phyloP scores from a whole-genome alignment of 2,888 invertebrate genomes.

The Caenorhabditis auriculariae region DNA sequence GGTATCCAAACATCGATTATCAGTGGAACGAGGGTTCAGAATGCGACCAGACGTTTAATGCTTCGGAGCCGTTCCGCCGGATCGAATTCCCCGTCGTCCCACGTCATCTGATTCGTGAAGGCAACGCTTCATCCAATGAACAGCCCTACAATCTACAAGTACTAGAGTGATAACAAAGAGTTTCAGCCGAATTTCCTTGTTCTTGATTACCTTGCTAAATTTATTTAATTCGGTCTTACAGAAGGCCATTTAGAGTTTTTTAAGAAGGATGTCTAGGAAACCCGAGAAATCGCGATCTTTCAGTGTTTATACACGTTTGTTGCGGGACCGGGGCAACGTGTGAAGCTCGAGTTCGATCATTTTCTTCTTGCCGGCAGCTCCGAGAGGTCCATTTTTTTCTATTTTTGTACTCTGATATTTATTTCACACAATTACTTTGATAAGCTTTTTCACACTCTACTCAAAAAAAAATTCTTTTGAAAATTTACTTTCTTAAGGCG shows the following conservation, averaged over 20 bases:
- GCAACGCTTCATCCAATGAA: slow-evolving; percentile 13
- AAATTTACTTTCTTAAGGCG: too few species aligned
- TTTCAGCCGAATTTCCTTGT: background rate
- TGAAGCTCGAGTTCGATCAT: slow-evolving; percentile 65
- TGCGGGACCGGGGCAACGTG: slow-evolving; percentile 65
- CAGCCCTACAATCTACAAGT: slow-evolving; percentile 34
- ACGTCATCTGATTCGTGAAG: slow-evolving; percentile 17
- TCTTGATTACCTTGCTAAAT: background rate
- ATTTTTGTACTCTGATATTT: too few species aligned
- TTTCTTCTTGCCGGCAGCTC: slow-evolving; percentile 67
- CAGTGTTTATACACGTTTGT: slow-evolving; percentile 67
- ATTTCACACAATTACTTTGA: too few species aligned
- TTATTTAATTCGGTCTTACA: too few species aligned
- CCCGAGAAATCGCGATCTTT: slow-evolving; percentile 20
- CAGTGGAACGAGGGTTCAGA: too few species aligned
- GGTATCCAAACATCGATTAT: too few species aligned
- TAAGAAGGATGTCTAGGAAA: background rate
- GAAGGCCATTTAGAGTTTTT: too few species aligned
- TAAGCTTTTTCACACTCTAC: too few species aligned
- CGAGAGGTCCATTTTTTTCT: slow-evolving; percentile 64
- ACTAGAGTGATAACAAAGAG: background rate
- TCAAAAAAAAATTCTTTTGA: too few species aligned
- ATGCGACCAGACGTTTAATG: slow-evolving; percentile 59
- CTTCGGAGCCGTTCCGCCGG: slow-evolving; percentile 35
- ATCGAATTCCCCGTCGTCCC: slow-evolving; percentile 57